Percentiles rank a stretch among this genome's conserved stretches.
Conservation (phyloP, 2,888 invertebrate genomes). For the Mactromeris polynyma region DNA sequence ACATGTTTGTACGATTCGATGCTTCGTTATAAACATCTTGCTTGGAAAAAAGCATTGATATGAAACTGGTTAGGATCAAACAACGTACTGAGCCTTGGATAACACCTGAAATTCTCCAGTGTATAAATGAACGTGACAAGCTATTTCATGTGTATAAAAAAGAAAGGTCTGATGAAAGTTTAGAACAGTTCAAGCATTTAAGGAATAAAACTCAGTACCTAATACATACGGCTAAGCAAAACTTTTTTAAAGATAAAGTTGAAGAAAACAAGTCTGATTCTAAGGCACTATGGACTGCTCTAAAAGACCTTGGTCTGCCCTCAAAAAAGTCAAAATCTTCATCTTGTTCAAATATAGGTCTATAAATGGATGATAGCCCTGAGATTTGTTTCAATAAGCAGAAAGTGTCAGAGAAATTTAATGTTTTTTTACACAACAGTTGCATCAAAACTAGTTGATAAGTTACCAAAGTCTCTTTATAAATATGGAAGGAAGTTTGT, state of each 20-base stretch:
- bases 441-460: constrained; percentile 13
- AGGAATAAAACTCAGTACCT: not conserved
- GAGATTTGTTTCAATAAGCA: not conserved
- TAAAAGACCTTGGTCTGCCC: not conserved
- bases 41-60: too few relatives aligned
- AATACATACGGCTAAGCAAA: not conserved
- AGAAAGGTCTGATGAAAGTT: not conserved
- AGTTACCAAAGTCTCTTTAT: not conserved
- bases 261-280: constrained; percentile 2
- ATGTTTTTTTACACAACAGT: constrained; percentile 12
- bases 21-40: too few relatives aligned
- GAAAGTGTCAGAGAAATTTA: not conserved
- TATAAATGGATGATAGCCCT: not conserved
- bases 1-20: too few relatives aligned
- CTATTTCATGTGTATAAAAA: not conserved
- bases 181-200: not conserved
- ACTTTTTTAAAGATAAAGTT: too few relatives aligned
- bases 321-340: not conserved
- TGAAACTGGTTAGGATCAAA: too few relatives aligned
- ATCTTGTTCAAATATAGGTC: not conserved
- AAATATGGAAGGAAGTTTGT: constrained; percentile 1
- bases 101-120: constrained; percentile 2
- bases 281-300: not conserved
- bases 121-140: not conserved
- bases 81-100: too few relatives aligned